phyloP scores from a whole-genome alignment of 2,113 vertebrate genomes.

The Campylomormyrus numenius region DNA sequence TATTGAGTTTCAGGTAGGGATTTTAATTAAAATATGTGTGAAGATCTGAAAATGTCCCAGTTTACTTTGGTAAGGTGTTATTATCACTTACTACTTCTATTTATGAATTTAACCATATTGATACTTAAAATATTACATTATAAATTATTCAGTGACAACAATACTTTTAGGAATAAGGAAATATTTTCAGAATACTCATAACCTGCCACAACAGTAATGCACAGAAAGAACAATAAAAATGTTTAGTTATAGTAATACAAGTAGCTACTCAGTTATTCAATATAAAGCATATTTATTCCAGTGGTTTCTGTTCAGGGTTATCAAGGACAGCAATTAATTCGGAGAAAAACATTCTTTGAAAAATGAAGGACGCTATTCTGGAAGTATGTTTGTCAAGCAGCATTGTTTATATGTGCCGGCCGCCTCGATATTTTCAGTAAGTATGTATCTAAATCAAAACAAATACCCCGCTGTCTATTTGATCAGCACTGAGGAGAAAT shows the following conservation, averaged over 20 bases:
- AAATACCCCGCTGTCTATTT: neutral
- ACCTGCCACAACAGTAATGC: neutral
- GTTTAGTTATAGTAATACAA: neutral
- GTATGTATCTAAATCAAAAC: conserved; percentile 5
- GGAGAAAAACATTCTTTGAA: neutral
- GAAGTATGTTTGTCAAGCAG: neutral
- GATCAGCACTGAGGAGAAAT: neutral
- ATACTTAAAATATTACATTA: neutral
- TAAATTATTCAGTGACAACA: neutral
- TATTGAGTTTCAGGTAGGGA: neutral
- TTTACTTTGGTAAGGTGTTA: neutral
- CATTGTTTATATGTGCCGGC: neutral
- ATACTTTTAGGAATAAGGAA: neutral
- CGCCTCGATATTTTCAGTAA: neutral
- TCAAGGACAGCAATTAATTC: neutral
- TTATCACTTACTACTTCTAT: neutral
- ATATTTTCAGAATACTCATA: neutral
- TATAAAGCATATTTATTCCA: neutral
- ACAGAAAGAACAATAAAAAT: neutral
- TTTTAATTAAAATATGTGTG: neutral
- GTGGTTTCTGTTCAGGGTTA: neutral
- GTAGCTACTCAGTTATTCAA: neutral
- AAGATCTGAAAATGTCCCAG: neutral
- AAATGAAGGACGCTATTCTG: neutral
- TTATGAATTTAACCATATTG: neutral